Percentiles rank a stretch among this genome's conserved stretches.
Evolutionary conservation across 2,797 vertebrate genomes (phyloP).

Genomic region (Tragopan temminckii): DNA sequence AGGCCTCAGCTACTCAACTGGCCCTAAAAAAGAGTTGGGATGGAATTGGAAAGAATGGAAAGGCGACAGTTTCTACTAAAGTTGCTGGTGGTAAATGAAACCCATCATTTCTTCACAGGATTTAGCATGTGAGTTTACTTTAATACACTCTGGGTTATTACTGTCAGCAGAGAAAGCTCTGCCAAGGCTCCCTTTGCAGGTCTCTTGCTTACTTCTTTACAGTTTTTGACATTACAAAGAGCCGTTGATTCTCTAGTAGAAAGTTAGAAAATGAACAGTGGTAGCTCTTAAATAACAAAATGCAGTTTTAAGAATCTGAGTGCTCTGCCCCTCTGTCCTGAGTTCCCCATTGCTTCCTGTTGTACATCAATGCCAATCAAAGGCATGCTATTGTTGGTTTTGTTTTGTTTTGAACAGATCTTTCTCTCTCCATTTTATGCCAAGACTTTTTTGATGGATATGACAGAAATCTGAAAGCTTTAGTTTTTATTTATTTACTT

Average conservation of each 20-base stretch:
- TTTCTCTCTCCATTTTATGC: neutral
- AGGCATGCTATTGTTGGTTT: neutral
- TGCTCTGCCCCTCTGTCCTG: neutral
- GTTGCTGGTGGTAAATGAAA: neutral
- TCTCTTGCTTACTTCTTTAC: neutral
- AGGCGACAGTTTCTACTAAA: neutral
- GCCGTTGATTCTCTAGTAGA: neutral
- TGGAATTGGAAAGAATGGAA: neutral
- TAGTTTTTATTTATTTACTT: neutral
- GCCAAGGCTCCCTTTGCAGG: neutral
- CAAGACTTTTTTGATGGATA: neutral
- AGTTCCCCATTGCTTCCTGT: neutral
- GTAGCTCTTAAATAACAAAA: neutral
- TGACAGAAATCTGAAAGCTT: slow-evolving; percentile 13
- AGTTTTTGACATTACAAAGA: neutral
- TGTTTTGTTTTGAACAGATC: neutral
- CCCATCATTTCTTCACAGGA: neutral
- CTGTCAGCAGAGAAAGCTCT: neutral
- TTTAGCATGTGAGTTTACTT: neutral
- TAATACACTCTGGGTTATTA: neutral
- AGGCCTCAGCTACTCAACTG: neutral
- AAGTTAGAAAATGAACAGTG: neutral
- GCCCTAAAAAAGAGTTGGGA: neutral
- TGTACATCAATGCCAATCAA: neutral
- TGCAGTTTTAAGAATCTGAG: neutral